Conservation (phyloP, 2,888 invertebrate genomes). For the Rhogogaster chlorosoma region DNA sequence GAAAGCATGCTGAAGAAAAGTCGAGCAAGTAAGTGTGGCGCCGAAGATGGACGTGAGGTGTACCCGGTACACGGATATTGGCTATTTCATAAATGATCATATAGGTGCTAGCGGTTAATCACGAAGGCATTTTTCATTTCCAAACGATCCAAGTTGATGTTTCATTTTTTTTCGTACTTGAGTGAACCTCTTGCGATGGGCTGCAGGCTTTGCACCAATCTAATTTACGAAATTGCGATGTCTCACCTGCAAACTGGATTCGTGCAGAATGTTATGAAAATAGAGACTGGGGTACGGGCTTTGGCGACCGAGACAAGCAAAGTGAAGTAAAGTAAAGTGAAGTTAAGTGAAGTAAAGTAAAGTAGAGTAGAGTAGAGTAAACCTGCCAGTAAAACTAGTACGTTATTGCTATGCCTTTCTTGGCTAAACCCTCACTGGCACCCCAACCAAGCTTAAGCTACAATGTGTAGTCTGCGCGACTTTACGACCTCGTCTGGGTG, state of each 20-base stretch:
- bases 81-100: neutral
- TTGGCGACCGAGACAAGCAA: neutral
- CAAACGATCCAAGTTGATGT: neutral
- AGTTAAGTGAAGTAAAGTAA: slow-evolving; percentile 39
- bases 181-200: neutral
- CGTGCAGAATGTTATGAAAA: slow-evolving; percentile 10
- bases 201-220: neutral
- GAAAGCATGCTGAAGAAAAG: neutral
- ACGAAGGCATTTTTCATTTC: neutral
- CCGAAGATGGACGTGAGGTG: neutral
- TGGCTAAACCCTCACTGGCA: slow-evolving; percentile 27
- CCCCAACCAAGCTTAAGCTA: slow-evolving; percentile 47
- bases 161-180: neutral
- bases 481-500: slow-evolving; percentile 68
- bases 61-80: neutral
- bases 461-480: slow-evolving; percentile 60
- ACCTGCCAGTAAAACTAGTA: slow-evolving; percentile 50
- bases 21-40: slow-evolving; percentile 3
- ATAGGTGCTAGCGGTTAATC: neutral
- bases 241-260: neutral
- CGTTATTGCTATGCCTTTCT: slow-evolving; percentile 30
- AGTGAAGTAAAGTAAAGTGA: slow-evolving; percentile 12
- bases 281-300: neutral
- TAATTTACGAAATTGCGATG: neutral
- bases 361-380: slow-evolving; percentile 47